Evolutionary conservation across 1,140 invertebrate genomes (phyloP), one percentile per base, ranked within the genome.

Genomic region (Drosophila guanche): DNA sequence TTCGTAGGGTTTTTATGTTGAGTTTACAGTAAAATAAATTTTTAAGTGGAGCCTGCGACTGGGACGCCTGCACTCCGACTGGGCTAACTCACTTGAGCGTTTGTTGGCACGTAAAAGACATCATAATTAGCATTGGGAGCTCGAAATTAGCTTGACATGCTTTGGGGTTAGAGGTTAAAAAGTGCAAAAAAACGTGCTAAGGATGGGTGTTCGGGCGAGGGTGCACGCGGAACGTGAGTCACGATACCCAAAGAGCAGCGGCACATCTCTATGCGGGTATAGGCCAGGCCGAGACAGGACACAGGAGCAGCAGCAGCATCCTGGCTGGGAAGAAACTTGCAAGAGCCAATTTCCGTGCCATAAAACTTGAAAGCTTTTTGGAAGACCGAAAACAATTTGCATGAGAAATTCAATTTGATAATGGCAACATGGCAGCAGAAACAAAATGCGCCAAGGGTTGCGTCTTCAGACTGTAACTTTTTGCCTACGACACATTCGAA

Each of bases 21-120:
- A 76, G 73, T 88, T 88, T 88, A 76, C 81, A 86, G 83, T 78
- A 68, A 86, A 86, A 86, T 86, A 88, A 86, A 86, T 86, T 88
- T 86, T 83, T 59, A 78, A 86, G 81, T 88, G 81, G 66, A 73
- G 70, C 66, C 66, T 68, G 66, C 66, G 66, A 69, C 66, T 69
- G 33, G 33, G 20, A 29, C 55, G 29, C 51, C 45, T 16, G 33
- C 33, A 12, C 33, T 16, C 25, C 29, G 45, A 46, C 58, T 59
- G 48, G 66, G 65, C 62, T 52, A 77, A 83, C 69, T 86, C 78
- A 76, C 81, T 86, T 88, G 74, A 81, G 76, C 81, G 78, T 78
- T 88, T 86, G 78, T 76, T 86, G 83, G 78, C 83, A 86, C 83
- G 83, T 86, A 86, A 86, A 86, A 86, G 83, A 86, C 83, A 88